These are phyloP conservation scores for Typhlichthys eigenmanni DNA, from an alignment of 2,797 vertebrate genomes.

Conservation along the genomic window DNA sequence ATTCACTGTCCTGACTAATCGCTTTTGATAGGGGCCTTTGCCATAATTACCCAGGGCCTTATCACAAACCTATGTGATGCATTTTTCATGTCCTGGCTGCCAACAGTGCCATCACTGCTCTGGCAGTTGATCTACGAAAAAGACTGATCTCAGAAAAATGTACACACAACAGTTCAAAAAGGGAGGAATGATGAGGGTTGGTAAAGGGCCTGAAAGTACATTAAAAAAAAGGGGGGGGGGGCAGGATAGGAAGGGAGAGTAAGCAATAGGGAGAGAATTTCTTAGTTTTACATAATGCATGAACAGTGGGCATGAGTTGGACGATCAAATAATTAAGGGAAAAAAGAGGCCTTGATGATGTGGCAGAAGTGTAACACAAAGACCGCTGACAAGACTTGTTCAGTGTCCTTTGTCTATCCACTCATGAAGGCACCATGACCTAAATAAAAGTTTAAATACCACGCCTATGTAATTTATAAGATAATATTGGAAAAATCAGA, in stretches of 20 bases:
- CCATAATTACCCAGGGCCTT: conserved; percentile 82
- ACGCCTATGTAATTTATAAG: conserved; percentile 50
- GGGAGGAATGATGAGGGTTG: conserved; percentile 66
- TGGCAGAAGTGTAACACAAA: conserved; percentile 77
- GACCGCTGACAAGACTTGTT: conserved; percentile 73
- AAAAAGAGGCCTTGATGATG: conserved; percentile 73
- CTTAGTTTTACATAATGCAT: conserved; percentile 73
- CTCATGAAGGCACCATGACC: conserved; percentile 72
- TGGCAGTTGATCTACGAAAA: conserved; percentile 72
- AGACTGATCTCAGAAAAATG: conserved; percentile 71
- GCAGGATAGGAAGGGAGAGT: conserved; percentile 67
- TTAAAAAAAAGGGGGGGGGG: conserved; percentile 56
- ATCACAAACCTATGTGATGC: conserved; percentile 81
- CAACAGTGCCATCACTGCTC: conserved; percentile 73
- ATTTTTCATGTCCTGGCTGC: conserved; percentile 81
- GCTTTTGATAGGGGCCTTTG: conserved; percentile 82
- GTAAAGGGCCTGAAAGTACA: conserved; percentile 54
- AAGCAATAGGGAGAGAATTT: conserved; percentile 16
- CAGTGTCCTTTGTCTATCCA: conserved; percentile 74
- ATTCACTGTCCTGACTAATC: conserved; percentile 83
- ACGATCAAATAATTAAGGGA: conserved; percentile 76
- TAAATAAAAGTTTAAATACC: conserved; percentile 74
- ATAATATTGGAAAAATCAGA: conserved; percentile 62
- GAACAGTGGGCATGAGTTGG: conserved; percentile 69
- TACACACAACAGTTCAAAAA: conserved; percentile 60